phyloP scores from a whole-genome alignment of 2,888 invertebrate species.

The Scaptomyza polygonia region DNA sequence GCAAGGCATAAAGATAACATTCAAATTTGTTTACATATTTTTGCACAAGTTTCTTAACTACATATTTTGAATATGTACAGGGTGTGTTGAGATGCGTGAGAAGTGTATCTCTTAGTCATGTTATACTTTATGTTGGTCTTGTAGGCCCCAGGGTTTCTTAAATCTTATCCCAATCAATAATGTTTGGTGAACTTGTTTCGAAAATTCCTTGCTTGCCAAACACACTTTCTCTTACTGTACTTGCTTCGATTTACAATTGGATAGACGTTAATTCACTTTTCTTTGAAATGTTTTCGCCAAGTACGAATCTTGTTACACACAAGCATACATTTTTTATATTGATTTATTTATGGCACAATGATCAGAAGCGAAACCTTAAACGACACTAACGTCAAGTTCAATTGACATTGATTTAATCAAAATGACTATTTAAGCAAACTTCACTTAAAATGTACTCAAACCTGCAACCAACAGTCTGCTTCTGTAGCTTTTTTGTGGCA shows the following conservation, averaged over 20 bases:
- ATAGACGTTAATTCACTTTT: not conserved
- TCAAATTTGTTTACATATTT: not conserved
- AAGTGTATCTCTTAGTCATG: not conserved
- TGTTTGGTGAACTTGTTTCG: not conserved
- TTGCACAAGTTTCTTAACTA: not conserved
- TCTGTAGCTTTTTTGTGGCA: not conserved
- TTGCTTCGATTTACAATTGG: not conserved
- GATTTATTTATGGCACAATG: constrained; percentile 25
- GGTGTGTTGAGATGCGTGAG: too few species aligned
- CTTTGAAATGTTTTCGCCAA: not conserved
- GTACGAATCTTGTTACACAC: too few species aligned
- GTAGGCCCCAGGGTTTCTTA: not conserved
- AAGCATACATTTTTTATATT: constrained; percentile 3
- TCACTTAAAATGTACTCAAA: constrained; percentile 52
- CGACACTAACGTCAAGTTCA: constrained; percentile 39
- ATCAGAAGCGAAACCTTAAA: constrained; percentile 16
- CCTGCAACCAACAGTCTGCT: constrained; percentile 16
- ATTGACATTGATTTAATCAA: constrained; percentile 50
- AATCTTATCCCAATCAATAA: too few species aligned
- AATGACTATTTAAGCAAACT: constrained; percentile 29
- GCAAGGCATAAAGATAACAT: not conserved
- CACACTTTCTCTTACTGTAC: not conserved
- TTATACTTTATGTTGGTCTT: not conserved
- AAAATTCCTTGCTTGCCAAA: not conserved
- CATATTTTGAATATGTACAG: not conserved